Percentiles rank a stretch among this genome's conserved stretches.
phyloP scores from a whole-genome alignment of 1,140 invertebrate genomes.

The Ceratoteleas bidentatus region DNA sequence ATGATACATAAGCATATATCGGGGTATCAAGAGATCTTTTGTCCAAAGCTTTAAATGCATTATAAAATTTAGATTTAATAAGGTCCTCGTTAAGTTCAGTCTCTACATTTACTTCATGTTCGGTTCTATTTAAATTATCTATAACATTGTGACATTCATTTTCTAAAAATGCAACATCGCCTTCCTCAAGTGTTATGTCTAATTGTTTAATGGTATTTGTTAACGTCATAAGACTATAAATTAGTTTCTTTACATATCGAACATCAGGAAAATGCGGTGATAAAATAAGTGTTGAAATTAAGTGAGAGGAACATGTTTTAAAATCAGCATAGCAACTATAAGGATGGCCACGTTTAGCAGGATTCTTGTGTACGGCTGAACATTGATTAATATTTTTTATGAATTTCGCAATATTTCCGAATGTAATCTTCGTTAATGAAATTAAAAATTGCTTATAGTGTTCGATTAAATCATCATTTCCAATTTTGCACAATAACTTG shows the following conservation, averaged over 20 bases:
- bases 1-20: constrained; percentile 37
- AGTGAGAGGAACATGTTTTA: constrained; percentile 6
- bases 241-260: constrained; percentile 11
- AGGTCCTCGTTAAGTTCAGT: constrained; percentile 42
- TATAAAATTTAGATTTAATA: neutral
- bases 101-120: constrained; percentile 1
- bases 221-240: constrained; percentile 8
- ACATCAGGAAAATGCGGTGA: constrained; percentile 27
- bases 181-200: neutral
- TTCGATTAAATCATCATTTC: constrained; percentile 12
- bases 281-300: constrained; percentile 15
- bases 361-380: too few species aligned
- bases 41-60: neutral
- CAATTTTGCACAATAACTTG: constrained; percentile 7
- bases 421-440: too few species aligned
- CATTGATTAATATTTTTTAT: too few species aligned
- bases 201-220: constrained; percentile 2
- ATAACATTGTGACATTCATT: constrained; percentile 1
- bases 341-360: constrained; percentile 9
- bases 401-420: too few species aligned
- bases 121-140: neutral
- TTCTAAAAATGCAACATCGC: constrained; percentile 4
- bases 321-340: constrained; percentile 20
- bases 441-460: constrained; percentile 19
- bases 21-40: constrained; percentile 50